Conservation (phyloP, 2,888 invertebrate species). For the Lacanobia wlatinum region DNA sequence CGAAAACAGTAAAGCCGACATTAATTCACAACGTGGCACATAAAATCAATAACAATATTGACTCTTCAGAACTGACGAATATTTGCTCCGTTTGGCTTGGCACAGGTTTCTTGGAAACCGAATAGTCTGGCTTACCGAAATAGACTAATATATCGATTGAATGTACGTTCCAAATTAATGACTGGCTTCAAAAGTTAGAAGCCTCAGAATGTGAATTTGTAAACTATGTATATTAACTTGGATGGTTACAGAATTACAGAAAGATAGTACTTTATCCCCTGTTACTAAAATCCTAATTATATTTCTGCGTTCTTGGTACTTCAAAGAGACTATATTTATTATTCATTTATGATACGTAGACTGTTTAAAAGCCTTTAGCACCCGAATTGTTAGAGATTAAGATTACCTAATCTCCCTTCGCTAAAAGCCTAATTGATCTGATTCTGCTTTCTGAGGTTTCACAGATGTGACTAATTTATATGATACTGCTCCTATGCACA, state of each 20-base stretch:
- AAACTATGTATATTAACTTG: neutral
- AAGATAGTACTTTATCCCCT: neutral
- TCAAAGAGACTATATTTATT: too few relatives aligned
- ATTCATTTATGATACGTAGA: too few relatives aligned
- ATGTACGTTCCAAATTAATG: constrained; percentile 15
- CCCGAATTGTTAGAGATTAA: too few relatives aligned
- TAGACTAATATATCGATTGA: constrained; percentile 43
- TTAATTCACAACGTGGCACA: constrained; percentile 10
- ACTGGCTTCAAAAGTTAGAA: neutral
- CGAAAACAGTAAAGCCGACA: neutral
- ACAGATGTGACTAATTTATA: neutral
- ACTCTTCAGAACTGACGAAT: constrained; percentile 15
- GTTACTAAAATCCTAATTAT: neutral
- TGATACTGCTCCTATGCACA: neutral
- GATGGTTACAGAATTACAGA: neutral
- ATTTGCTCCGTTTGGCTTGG: constrained; percentile 29
- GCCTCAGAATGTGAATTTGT: neutral
- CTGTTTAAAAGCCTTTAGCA: too few relatives aligned
- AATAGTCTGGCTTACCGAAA: constrained; percentile 41
- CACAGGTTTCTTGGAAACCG: constrained; percentile 45
- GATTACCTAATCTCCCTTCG: neutral
- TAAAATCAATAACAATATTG: constrained; percentile 49
- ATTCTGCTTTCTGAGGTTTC: neutral
- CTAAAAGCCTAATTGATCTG: neutral
- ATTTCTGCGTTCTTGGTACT: too few relatives aligned